A percentile compares a stretch with the other conserved stretches of the same genome.
These are phyloP conservation scores for Perodicticus potto DNA, from an alignment of 2,797 vertebrate species.

Conservation along the genomic window DNA sequence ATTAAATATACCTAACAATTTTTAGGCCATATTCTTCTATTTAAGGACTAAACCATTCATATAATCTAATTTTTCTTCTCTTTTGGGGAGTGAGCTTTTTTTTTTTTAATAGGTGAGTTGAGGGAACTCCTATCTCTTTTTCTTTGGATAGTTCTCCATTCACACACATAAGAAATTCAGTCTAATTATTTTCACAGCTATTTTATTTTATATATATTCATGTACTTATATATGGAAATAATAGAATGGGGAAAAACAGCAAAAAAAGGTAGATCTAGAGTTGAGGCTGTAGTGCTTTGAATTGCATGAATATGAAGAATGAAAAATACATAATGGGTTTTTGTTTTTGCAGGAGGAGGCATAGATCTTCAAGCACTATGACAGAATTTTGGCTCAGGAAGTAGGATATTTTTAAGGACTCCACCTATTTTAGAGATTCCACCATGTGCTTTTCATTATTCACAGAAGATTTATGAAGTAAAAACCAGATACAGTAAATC, in stretches of 20 bases:
- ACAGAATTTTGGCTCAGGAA: conserved; percentile 81
- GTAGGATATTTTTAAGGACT: conserved; percentile 76
- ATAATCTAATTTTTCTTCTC: not conserved
- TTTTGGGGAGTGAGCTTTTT: not conserved
- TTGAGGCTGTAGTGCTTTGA: conserved; percentile 63
- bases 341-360: not conserved
- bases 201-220: conserved; percentile 26
- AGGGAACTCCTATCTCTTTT: not conserved
- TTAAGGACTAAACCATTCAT: not conserved
- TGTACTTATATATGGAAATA: conserved; percentile 27
- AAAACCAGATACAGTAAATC: conserved; percentile 71
- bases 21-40: not conserved
- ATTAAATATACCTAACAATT: not conserved
- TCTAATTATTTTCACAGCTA: conserved; percentile 24
- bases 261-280: conserved; percentile 16
- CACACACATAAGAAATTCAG: not conserved
- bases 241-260: conserved; percentile 42
- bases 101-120: not conserved
- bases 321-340: conserved; percentile 54
- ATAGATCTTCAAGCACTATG: conserved; percentile 37
- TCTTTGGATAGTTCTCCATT: not conserved
- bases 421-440: conserved; percentile 77
- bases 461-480: conserved; percentile 63
- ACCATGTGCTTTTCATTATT: conserved; percentile 71
- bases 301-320: conserved; percentile 77